Base-by-base conservation (phyloP, 2,113 vertebrate genomes). In the Pandion haliaetus region DNA sequence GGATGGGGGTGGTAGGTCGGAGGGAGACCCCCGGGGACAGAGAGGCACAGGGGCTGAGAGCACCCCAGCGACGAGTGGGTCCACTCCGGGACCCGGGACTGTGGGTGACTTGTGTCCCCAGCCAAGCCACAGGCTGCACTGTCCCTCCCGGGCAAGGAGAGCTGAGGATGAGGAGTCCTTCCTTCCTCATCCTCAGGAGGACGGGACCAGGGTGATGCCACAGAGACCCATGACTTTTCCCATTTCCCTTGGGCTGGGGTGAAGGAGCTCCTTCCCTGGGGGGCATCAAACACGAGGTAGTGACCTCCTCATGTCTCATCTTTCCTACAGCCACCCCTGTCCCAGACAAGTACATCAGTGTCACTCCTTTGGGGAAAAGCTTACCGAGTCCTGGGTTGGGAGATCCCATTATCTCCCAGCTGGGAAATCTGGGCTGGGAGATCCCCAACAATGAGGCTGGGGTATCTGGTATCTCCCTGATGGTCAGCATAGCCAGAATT, bases 21-120 rank as follows among this genome's bases (percentile, higher is more conserved):
- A 70, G 28, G 54, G n/a, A n/a, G n/a, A n/a, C n/a, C 4, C 7
- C 14, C 14, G 1, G 8, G 4, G 6, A 4, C 2, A 8, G 10
- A 45, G 13, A 44, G 34, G 29, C 0, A 0, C 15, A 34, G 81
- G 17, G 42, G 11, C 62, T 36, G 34, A 24, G 16, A 40, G 20
- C 12, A 14, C 29, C n/a, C 36, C 38, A 67, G 50, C 72, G 76
- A 6, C 0, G 18, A 91, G 20, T 0, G 9, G 8, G 19, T 38
- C 10, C 3, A 0, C 32, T 20, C 17, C 7, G 1, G 73, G 18
- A 38, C 28, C 20, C 8, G 2, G 13, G 21, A 1, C 26, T 52
- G 49, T 3, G 79, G 7, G 34, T 82, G 28, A 21, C n/a, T 31
- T 19, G 9, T n/a, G 67, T 47, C 10, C 59, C 18, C 57, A 72